Evolutionary conservation across 2,113 vertebrate genomes (phyloP), one percentile per base, ranked within the genome.

Genomic region (Scomber colias): DNA sequence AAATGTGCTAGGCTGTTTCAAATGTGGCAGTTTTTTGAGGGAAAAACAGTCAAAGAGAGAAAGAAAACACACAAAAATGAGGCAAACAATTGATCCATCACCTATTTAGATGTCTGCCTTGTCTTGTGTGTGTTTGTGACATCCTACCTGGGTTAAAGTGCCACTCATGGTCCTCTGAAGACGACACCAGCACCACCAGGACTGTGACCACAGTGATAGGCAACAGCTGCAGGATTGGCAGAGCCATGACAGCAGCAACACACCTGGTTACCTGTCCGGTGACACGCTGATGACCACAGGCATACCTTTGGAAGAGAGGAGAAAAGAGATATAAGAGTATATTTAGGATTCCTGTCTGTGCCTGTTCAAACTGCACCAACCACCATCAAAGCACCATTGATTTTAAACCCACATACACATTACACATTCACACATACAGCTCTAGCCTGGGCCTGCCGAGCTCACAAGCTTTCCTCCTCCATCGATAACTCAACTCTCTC

Each of bases 61-160:
- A 57, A 35, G 24, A 40, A 40, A 40, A 35, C 1, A 5, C 31
- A 40, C 10, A 62, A 56, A 72, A 31, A 46, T 19, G 13, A 2
- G 24, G 24, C 24, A 27, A 27, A 49, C 2, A 7, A 44, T 27
- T 50, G 19, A 27, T 44, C 10, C 3, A 35, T 35, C n/a, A 61
- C 6, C 0, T 35, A 24, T 21, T 19, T 24, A 31, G 6, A 45
- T 46, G n/a, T 8, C 19, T 2, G 73, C 3, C 31, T 17, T 65
- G 15, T 48, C 15, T 53, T 70, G 44, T 7, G 31, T 35, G 0
- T 64, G 17, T 67, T 0, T 13, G 10, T 50, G 66, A 64, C 24
- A 67, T 54, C 90, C 83, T 90, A 96, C 95, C 92, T 82, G 95
- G 81, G 80, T 95, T 92, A 81, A 96, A 95, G 79, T 95, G 94